Base-by-base conservation (phyloP, 1,140 invertebrate species). In the Drosophila seguyi region DNA sequence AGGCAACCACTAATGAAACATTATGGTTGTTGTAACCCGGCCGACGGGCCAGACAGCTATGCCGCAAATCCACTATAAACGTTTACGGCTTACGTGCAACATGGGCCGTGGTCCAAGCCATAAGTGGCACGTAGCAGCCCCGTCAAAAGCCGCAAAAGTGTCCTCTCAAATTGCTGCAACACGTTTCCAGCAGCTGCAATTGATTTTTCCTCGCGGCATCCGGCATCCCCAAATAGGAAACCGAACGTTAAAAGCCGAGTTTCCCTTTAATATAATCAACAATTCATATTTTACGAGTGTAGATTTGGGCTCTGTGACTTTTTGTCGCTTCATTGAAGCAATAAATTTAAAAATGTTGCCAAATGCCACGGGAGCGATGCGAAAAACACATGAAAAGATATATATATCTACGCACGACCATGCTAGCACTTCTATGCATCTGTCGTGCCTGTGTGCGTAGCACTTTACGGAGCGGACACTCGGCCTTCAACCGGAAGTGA, bases 1-100 rank as follows among this genome's bases (percentile, higher is more conserved):
- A 69, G 59, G 29, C 74, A 56, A 71, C 85, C 73, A 80, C 84
- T 87, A 87, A 87, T 88, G 84, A 84, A 75, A 88, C 84, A 88
- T 88, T 84, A 87, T 84, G 84, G 76, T 52, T 58, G 84, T 78
- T 68, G 80, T 90, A 87, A 66, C 68, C 75, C 45, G 53, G 14
- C 22, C 34, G 14, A 16, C 39, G 41, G n/a, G 31, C 16, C 84
- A 65, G 41, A 38, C 84, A 72, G 79, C 76, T 65, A 59, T 60
- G 83, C 84, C 84, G 60, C 84, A 87, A 83, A 87, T 83, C 73
- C 76, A 80, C 84, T 88, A 84, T 88, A 87, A 87, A 88, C 84
- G 84, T 87, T 87, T 87, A 87, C 84, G 84, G 80, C 67, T 87
- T 88, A 87, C 84, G 84, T 87, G 84, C 76, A 78, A 65, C 76